Base-by-base conservation (phyloP, 2,888 invertebrate species). In the Noctua fimbriata region DNA sequence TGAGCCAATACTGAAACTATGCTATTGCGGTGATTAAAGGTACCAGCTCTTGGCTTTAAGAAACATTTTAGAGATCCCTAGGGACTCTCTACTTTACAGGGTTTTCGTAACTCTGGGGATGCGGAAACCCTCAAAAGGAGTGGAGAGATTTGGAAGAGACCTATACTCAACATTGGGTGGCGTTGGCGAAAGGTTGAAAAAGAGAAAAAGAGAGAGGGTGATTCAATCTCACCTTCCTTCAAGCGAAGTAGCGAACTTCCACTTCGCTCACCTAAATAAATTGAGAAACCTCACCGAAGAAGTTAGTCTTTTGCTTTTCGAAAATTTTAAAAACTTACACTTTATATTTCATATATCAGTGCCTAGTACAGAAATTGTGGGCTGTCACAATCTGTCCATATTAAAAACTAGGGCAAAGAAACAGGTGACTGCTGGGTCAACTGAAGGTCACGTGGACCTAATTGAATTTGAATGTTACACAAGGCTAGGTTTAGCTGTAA, bases 381-480 rank as follows among this genome's bases (percentile, higher is more conserved):
- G 16, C 32, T 63, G 32, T 24, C 28, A 32, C n/a, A 85, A 69
- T 82, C 65, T 65, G 67, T 55, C 21, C 49, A 44, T 41, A 36
- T 24, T n/a, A 58, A 55, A 79, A 83, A 73, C 41, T 77, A 69
- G 78, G 41, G 32, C 69, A 71, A 69, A 21, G 18, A 70, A 74
- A 63, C 69, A 70, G 73, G 78, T 81, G 76, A 80, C 44, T 77
- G 65, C 55, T 60, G 36, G 74, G 55, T 73, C 79, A 78, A 49
- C 36, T 36, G 73, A 88, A 81, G 89, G 84, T 84, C 82, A 88
- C 69, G 67, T 78, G 49, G 60, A 60, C 69, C 63, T 89, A 85
- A 85, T 85, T 87, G 58, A 84, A 87, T 86, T 89, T 87, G 74
- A 85, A 83, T 73, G 76, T 79, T 79, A 65, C 67, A 49, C 80